A percentile compares a stretch with the other conserved stretches of the same genome.
phyloP scores from a whole-genome alignment of 2,113 vertebrate species.

The Halcyon malimbica region DNA sequence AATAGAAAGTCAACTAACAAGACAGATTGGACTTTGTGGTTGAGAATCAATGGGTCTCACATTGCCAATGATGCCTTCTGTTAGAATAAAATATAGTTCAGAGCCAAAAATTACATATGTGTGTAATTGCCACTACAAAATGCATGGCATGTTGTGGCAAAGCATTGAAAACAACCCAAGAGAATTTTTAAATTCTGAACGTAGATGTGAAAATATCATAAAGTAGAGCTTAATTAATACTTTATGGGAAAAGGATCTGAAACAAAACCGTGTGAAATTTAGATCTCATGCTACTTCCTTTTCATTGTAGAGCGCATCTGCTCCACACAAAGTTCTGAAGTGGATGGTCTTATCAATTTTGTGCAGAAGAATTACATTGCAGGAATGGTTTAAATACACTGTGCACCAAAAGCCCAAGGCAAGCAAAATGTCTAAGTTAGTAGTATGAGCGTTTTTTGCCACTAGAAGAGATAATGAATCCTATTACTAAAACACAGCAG shows the following conservation, averaged over 20 bases:
- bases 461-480: conserved; percentile 34
- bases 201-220: neutral
- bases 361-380: conserved; percentile 25
- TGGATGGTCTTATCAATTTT: conserved; percentile 25
- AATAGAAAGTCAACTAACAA: neutral
- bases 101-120: neutral
- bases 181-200: neutral
- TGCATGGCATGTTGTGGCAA: neutral
- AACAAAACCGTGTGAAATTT: neutral
- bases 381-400: conserved; percentile 35
- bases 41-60: neutral
- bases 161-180: neutral
- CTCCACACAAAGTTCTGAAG: conserved; percentile 18
- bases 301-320: neutral
- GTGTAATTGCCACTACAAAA: neutral
- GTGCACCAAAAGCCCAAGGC: conserved; percentile 17
- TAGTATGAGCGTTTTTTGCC: conserved; percentile 2
- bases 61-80: neutral
- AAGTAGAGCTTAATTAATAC: neutral
- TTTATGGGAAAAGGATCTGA: neutral
- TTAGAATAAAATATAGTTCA: neutral
- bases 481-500: conserved; percentile 23
- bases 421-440: neutral
- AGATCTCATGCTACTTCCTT: neutral
- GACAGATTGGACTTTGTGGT: neutral